Evolutionary conservation across 2,888 invertebrate species (phyloP).

Genomic region (Hydrotaea diabolus): DNA sequence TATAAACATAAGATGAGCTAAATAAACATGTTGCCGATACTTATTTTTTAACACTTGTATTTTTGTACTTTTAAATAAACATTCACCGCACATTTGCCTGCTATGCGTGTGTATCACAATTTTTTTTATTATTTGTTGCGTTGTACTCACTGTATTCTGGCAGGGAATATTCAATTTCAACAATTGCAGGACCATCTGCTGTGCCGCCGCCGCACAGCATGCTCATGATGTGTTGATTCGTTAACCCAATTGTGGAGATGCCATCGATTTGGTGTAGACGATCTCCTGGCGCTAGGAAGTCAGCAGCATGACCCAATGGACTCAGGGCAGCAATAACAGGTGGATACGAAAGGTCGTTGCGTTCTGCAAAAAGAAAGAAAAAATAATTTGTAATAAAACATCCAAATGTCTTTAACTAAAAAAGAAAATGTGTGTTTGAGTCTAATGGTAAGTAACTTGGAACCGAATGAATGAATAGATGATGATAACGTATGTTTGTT

Average conservation of each 20-base stretch:
- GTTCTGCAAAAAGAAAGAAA: slow-evolving; percentile 72
- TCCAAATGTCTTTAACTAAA: neutral
- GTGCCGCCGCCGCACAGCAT: slow-evolving; percentile 86
- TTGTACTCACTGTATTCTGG: slow-evolving; percentile 87
- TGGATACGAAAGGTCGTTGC: slow-evolving; percentile 80
- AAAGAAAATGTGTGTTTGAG: neutral
- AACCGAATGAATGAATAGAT: neutral
- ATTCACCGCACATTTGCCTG: too few species aligned
- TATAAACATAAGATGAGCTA: too few species aligned
- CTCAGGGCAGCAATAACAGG: slow-evolving; percentile 80
- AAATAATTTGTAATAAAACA: slow-evolving; percentile 29
- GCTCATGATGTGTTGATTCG: slow-evolving; percentile 88
- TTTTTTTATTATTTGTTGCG: neutral
- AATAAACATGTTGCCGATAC: too few species aligned
- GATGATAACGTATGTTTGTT: neutral
- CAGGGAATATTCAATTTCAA: slow-evolving; percentile 92
- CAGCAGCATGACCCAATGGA: slow-evolving; percentile 83
- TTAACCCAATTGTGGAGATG: slow-evolving; percentile 87
- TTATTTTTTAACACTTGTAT: too few species aligned
- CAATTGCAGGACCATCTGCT: slow-evolving; percentile 84
- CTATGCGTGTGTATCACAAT: too few species aligned
- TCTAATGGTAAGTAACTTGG: too few species aligned
- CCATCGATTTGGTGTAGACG: slow-evolving; percentile 91
- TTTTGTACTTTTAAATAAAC: too few species aligned
- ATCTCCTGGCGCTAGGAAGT: slow-evolving; percentile 90